phyloP scores from a whole-genome alignment of 2,113 vertebrate species.

The Halichoeres trimaculatus region DNA sequence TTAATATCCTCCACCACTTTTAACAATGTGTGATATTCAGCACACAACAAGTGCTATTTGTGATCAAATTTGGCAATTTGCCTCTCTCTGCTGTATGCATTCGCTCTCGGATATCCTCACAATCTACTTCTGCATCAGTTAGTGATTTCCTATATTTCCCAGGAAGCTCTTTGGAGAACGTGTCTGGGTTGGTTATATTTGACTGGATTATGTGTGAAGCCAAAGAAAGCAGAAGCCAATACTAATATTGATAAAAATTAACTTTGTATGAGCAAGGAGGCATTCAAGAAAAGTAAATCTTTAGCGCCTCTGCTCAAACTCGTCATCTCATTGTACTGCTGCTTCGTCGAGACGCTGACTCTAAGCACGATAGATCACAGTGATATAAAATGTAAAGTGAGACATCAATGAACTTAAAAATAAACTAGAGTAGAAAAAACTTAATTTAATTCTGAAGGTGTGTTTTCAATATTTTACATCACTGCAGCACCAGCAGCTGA shows the following conservation, averaged over 20 bases:
- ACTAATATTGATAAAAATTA: constrained; percentile 13
- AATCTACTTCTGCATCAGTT: constrained; percentile 29
- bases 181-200: constrained; percentile 9
- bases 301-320: not conserved
- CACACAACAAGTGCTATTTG: constrained; percentile 18
- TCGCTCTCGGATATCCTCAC: constrained; percentile 33
- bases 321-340: not conserved
- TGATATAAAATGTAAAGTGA: too few species aligned
- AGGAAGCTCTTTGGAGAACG: constrained; percentile 35
- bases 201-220: constrained; percentile 33
- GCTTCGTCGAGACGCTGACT: not conserved
- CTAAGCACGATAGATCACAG: not conserved
- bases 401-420: too few species aligned
- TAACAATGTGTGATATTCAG: not conserved
- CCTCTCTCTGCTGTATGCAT: constrained; percentile 2
- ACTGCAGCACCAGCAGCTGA: not conserved
- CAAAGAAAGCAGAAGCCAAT: not conserved
- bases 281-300: not conserved
- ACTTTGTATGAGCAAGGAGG: not conserved
- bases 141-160: constrained; percentile 65
- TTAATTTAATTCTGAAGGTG: too few species aligned
- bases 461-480: too few species aligned
- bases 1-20: not conserved
- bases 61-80: constrained; percentile 34
- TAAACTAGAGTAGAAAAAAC: too few species aligned